Conservation (phyloP, 2,888 invertebrate species). For the Calameuta pallipes region DNA sequence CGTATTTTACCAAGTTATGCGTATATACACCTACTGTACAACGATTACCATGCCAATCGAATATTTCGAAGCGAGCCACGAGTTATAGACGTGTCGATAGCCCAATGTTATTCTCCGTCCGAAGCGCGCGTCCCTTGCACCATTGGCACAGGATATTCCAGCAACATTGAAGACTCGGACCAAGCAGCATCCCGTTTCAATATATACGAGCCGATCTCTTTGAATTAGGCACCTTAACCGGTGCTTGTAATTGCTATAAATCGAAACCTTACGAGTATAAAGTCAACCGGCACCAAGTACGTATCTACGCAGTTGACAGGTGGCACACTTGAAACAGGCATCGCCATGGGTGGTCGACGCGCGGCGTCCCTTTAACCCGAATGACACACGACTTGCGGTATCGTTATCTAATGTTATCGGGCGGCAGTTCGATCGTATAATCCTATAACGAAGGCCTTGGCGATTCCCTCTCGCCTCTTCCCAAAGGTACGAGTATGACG, state of each 20-base stretch:
- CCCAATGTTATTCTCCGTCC: not conserved
- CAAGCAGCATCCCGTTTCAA: not conserved
- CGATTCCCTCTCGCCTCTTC: not conserved
- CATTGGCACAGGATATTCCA: not conserved
- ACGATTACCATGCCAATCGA: not conserved
- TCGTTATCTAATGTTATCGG: slow-evolving; percentile 20
- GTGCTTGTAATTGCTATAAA: not conserved
- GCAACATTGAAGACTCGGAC: not conserved
- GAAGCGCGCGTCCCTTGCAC: not conserved
- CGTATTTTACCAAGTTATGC: not conserved
- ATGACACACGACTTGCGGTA: slow-evolving; percentile 14
- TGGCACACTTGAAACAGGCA: slow-evolving; percentile 13
- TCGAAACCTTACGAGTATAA: not conserved
- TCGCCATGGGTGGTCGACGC: slow-evolving; percentile 17
- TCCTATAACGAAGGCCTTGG: not conserved
- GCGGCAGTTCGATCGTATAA: slow-evolving; percentile 10
- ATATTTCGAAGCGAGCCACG: not conserved
- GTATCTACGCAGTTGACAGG: slow-evolving; percentile 8
- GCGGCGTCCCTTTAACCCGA: slow-evolving; percentile 13
- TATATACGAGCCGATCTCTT: not conserved
- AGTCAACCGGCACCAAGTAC: not conserved
- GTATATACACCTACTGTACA: not conserved
- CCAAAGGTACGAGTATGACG: not conserved
- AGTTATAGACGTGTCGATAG: not conserved
- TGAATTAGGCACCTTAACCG: not conserved